Evolutionary conservation across 2,113 vertebrate genomes (phyloP).

Genomic region (Gnathonemus longibarbis): DNA sequence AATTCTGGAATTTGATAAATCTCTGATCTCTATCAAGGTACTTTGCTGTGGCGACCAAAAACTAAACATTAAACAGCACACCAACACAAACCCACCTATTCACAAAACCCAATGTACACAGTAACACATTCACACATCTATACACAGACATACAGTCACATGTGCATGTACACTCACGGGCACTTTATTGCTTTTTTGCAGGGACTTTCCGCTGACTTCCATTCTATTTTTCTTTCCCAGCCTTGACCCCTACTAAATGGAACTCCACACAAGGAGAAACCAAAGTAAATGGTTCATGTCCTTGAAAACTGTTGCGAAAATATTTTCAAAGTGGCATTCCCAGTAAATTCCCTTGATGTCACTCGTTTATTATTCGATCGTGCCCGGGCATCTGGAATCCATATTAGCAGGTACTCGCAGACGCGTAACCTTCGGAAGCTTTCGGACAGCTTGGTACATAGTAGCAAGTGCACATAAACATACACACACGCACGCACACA

Average conservation of each 20-base stretch:
- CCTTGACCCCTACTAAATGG: conserved; percentile 54
- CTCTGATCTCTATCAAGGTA: conserved; percentile 65
- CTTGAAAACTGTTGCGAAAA: conserved; percentile 38
- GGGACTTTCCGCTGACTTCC: conserved; percentile 62
- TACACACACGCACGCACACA: conserved; percentile 22
- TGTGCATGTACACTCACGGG: conserved; percentile 23
- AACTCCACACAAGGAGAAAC: conserved; percentile 51
- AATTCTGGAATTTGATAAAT: conserved; percentile 67
- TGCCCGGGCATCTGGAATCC: conserved; percentile 37
- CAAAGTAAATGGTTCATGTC: conserved; percentile 47
- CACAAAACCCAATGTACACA: conserved; percentile 48
- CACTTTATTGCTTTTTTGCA: conserved; percentile 53
- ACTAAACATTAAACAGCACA: conserved; percentile 63
- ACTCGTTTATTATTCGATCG: conserved; percentile 34
- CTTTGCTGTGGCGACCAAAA: conserved; percentile 65
- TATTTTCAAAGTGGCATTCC: conserved; percentile 29
- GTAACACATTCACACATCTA: conserved; percentile 44
- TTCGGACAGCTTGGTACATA: conserved; percentile 9
- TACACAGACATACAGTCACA: conserved; percentile 31
- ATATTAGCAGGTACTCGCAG: not conserved
- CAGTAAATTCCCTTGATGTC: conserved; percentile 25
- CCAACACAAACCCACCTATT: conserved; percentile 59
- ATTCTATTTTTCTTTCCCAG: conserved; percentile 63
- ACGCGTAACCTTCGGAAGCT: not conserved
- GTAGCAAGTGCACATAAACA: conserved; percentile 11